Conservation (phyloP, 2,888 invertebrate species). For the Melikaiella ostensackeni region DNA sequence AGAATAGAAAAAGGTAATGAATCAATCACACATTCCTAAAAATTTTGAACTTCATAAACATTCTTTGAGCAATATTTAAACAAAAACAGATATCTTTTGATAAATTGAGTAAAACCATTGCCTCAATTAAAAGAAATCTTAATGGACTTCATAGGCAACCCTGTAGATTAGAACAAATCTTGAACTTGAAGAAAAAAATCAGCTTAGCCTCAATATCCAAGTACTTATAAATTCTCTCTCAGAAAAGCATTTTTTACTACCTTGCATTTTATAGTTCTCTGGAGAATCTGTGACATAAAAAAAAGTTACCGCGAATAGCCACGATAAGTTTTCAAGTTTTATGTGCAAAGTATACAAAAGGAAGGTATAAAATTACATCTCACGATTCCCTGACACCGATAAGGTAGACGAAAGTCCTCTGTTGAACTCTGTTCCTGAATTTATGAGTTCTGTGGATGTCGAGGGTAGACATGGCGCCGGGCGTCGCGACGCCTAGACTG, state of each 20-base stretch:
- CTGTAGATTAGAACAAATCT: no score
- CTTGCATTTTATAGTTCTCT: background rate
- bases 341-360: conserved; percentile 41
- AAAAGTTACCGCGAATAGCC: background rate
- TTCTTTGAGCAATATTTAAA: no score
- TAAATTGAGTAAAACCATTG: no score
- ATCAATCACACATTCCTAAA: no score
- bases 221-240: background rate
- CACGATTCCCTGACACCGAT: conserved; percentile 54
- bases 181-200: no score
- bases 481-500: conserved; percentile 72
- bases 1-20: no score
- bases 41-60: no score
- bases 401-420: conserved; percentile 57
- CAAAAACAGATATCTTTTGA: no score
- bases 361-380: conserved; percentile 36
- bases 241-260: background rate
- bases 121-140: no score
- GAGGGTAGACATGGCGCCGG: conserved; percentile 65
- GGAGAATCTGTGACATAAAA: background rate
- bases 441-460: conserved; percentile 55
- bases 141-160: no score
- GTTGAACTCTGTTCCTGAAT: conserved; percentile 51
- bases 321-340: background rate
- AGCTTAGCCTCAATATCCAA: background rate